Percentiles rank a stretch among this genome's conserved stretches.
These are phyloP conservation scores for Phalanger gymnotis DNA, from an alignment of 2,797 vertebrate species.

Conservation along the genomic window DNA sequence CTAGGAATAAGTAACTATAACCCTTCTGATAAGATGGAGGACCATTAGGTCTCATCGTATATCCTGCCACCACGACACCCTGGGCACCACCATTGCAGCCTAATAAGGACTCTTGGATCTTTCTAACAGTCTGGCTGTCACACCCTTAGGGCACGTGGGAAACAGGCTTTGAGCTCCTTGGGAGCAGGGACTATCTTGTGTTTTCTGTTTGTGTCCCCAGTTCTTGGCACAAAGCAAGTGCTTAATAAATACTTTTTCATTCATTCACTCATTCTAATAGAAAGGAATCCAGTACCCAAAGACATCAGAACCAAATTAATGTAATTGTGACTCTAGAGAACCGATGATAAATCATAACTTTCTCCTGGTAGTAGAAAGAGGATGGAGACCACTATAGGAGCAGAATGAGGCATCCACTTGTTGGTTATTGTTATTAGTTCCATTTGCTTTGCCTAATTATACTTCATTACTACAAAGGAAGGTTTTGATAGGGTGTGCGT, in stretches of 20 bases:
- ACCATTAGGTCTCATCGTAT: background rate
- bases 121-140: too few relatives aligned
- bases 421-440: background rate
- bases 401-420: background rate
- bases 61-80: background rate
- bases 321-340: background rate
- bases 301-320: background rate
- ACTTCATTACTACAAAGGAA: background rate
- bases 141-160: too few relatives aligned
- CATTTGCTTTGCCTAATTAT: background rate
- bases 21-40: background rate
- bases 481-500: background rate
- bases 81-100: too few relatives aligned
- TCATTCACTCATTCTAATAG: too few relatives aligned
- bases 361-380: background rate
- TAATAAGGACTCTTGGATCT: too few relatives aligned
- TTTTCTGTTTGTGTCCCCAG: background rate
- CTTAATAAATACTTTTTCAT: too few relatives aligned
- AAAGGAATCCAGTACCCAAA: too few relatives aligned
- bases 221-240: background rate
- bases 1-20: background rate
- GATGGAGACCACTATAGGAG: too few relatives aligned
- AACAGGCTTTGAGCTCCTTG: background rate
- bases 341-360: background rate
- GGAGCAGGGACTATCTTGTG: background rate